Evolutionary conservation across 2,797 vertebrate species (phyloP), one percentile per base, ranked within the genome.

Genomic region (Zenarchopterus dispar): DNA sequence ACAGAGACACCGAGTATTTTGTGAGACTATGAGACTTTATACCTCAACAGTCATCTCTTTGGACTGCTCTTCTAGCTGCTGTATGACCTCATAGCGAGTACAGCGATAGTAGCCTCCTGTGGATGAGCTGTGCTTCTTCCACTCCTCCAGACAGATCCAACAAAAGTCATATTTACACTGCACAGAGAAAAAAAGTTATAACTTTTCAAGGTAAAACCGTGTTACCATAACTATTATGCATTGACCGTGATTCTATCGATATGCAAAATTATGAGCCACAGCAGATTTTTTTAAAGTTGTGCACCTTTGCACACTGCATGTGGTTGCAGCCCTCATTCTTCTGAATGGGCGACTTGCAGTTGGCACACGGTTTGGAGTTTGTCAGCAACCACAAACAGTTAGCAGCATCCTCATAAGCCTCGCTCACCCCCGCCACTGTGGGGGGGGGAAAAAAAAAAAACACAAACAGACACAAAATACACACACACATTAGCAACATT

Each of bases 251-350:
- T 11, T 36, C 10, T 36, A 13, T 36, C 11, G 3, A 13, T 36
- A 36, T 13, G 33, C 10, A 3, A 24, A 24, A 24, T 24, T 24
- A 24, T 24, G 8, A 36, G 10, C 33, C 8, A 2, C 8, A 13
- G 13, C 36, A 71, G 22, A 62, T 59, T 26, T 17, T 21, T 53
- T 28, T 55, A 48, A 54, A 43, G n/a, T n/a, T 50, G 50, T 62
- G 15, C 67, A 91, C 91, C 82, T 92, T 92, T 86, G 97, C 97
- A 94, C 97, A 99, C 78, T 99, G 97, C 97, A 99, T 99, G 83
- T 99, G 97, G 90, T 99, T 99, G 92, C 97, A 99, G 79, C 97
- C 97, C 84, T 99, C 97, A 17, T 99, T 99, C 94, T 99, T 99
- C 92, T 99, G 97, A 92, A 99, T 99, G 19, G 97, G 97, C 67